Conservation (phyloP, 2,113 vertebrate species). For the Petrocephalus microphthalmus region DNA sequence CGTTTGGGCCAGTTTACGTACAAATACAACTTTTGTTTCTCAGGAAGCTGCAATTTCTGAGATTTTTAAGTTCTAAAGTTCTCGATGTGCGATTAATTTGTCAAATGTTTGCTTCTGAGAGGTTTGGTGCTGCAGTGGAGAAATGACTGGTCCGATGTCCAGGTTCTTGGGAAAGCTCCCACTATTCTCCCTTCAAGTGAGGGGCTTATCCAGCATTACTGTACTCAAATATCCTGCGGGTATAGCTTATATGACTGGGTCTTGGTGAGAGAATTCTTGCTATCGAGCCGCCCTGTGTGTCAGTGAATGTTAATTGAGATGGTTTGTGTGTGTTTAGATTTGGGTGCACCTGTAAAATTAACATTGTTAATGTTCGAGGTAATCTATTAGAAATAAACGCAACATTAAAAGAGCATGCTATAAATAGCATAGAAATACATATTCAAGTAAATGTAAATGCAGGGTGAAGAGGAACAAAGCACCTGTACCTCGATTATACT, state of each 20-base stretch:
- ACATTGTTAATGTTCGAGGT: background rate
- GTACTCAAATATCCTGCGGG: background rate
- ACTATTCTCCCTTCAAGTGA: background rate
- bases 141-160: background rate
- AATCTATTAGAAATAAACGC: background rate
- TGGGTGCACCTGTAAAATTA: background rate
- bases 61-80: slow-evolving; percentile 1
- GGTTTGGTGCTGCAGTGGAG: background rate
- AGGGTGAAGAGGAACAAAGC: background rate
- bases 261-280: background rate
- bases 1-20: background rate
- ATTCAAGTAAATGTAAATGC: background rate
- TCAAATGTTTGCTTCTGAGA: background rate
- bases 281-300: background rate
- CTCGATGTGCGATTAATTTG: background rate
- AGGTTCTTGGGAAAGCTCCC: background rate
- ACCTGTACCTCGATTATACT: background rate
- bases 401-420: background rate
- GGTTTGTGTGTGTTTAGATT: background rate
- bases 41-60: slow-evolving; percentile 2
- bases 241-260: background rate
- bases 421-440: background rate
- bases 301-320: background rate
- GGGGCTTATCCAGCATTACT: background rate
- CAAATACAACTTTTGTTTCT: slow-evolving; percentile 7